A percentile compares a stretch with the other conserved stretches of the same genome.
These are phyloP conservation scores for Pseudochirops corinnae DNA, from an alignment of 2,797 vertebrate genomes.

Conservation along the genomic window DNA sequence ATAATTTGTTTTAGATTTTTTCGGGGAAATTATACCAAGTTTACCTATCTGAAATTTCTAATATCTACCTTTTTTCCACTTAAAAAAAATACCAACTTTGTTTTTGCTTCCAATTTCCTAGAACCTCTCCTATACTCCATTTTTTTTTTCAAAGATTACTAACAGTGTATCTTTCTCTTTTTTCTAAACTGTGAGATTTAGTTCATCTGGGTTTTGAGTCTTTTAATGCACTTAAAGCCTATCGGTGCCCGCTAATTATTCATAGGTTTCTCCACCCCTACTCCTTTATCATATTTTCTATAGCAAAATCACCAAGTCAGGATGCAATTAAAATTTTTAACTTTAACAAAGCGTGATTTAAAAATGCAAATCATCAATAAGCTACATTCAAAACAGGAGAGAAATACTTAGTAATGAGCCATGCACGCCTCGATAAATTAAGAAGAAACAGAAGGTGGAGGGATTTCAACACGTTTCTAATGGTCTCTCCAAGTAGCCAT, in stretches of 20 bases:
- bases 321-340: neutral
- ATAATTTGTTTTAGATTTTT: neutral
- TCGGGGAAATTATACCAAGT: neutral
- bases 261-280: neutral
- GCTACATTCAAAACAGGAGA: neutral
- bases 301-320: neutral
- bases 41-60: neutral
- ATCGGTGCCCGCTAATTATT: neutral
- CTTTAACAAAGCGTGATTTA: neutral
- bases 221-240: neutral
- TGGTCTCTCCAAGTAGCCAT: neutral
- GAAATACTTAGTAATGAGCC: neutral
- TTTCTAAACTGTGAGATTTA: neutral
- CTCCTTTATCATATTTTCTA: neutral
- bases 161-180: neutral
- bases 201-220: neutral
- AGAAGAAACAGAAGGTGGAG: neutral
- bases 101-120: neutral
- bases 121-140: neutral
- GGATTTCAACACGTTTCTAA: neutral
- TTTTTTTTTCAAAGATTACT: neutral
- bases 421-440: neutral
- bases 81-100: neutral
- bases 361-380: neutral
- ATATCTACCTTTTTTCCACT: neutral